phyloP scores from a whole-genome alignment of 2,113 vertebrate genomes.

The Dromas ardeola region DNA sequence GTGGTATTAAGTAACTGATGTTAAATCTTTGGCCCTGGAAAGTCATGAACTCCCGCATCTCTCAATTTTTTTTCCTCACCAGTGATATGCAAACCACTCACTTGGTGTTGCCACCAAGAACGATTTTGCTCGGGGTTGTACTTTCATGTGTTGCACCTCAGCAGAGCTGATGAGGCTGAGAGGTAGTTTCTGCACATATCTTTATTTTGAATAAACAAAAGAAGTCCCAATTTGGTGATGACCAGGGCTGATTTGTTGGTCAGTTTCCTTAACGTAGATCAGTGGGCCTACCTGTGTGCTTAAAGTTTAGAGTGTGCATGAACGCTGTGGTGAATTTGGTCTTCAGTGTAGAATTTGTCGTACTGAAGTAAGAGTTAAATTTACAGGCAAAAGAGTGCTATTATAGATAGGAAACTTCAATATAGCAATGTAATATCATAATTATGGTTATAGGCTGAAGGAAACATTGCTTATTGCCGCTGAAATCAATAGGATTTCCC shows the following conservation, averaged over 20 bases:
- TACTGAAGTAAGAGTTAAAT: neutral
- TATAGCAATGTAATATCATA: neutral
- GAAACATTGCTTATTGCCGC: neutral
- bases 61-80: neutral
- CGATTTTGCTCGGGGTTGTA: neutral
- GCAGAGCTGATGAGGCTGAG: neutral
- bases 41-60: neutral
- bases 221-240: neutral
- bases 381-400: neutral
- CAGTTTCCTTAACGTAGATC: neutral
- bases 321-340: neutral
- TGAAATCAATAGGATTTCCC: conserved; percentile 16
- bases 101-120: neutral
- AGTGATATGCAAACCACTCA: neutral
- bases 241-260: neutral
- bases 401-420: neutral
- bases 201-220: neutral
- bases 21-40: neutral
- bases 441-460: neutral
- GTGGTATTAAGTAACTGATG: neutral
- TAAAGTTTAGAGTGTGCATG: neutral
- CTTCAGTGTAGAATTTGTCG: neutral
- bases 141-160: neutral
- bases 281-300: neutral
- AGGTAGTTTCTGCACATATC: neutral